phyloP scores from a whole-genome alignment of 2,797 vertebrate genomes.

The Gallinago solitaria region DNA sequence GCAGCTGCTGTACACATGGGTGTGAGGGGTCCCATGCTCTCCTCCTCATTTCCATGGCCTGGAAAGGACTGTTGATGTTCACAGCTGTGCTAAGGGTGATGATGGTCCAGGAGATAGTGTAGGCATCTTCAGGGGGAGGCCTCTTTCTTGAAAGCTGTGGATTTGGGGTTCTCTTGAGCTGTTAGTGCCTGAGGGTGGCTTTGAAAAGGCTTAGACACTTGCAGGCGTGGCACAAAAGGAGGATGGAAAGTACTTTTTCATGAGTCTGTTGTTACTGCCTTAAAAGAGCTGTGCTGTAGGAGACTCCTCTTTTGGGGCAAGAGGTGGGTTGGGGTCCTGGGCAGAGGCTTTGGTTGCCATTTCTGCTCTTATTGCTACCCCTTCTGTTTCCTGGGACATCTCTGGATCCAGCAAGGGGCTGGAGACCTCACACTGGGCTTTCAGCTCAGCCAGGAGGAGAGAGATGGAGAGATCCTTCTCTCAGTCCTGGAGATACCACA shows the following conservation, averaged over 20 bases:
- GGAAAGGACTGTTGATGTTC: rapidly evolving
- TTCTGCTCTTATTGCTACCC: not conserved
- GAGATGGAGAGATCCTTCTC: not conserved
- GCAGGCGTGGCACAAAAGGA: not conserved
- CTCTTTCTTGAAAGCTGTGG: not conserved
- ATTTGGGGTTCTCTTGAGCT: not conserved
- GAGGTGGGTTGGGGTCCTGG: not conserved
- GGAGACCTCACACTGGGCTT: not conserved
- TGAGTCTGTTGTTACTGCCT: too few relatives aligned
- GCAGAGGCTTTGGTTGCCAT: not conserved
- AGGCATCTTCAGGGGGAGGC: not conserved
- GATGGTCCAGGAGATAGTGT: not conserved
- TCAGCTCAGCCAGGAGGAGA: not conserved
- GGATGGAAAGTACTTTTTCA: not conserved
- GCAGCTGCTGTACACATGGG: not conserved
- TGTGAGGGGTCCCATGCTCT: not conserved
- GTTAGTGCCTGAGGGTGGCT: not conserved
- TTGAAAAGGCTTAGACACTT: not conserved
- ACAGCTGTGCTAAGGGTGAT: not conserved
- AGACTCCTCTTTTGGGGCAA: not conserved
- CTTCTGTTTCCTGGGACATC: not conserved
- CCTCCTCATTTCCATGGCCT: not conserved
- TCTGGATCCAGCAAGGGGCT: not conserved
- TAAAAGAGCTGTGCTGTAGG: not conserved
- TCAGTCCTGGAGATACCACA: not conserved